A percentile compares a stretch with the other conserved stretches of the same genome.
Evolutionary conservation across 2,888 invertebrate species (phyloP).

Genomic region (Spicauda simplicius): DNA sequence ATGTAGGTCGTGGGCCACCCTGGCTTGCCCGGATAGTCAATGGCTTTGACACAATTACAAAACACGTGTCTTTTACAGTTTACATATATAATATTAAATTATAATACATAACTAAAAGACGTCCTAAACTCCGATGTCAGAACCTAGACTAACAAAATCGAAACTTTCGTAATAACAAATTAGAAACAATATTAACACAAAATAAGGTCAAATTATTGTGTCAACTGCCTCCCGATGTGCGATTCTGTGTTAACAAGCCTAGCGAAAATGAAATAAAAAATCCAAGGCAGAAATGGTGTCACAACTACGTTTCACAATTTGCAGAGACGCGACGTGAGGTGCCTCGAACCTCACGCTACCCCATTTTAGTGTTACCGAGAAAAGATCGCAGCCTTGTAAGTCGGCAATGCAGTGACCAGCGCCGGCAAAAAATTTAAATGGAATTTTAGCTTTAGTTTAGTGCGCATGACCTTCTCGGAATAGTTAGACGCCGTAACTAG

Average conservation of each 20-base stretch:
- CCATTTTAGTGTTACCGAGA: constrained; percentile 38
- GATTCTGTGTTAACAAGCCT: neutral
- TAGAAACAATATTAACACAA: neutral
- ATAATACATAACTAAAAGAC: no score
- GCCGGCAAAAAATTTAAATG: constrained; percentile 70
- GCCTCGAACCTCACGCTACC: constrained; percentile 32
- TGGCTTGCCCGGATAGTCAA: no score
- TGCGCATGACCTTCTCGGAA: constrained; percentile 82
- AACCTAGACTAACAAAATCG: no score
- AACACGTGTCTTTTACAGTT: no score
- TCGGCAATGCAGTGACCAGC: constrained; percentile 46
- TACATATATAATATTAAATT: no score
- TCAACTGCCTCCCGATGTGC: neutral
- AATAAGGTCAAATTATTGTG: neutral
- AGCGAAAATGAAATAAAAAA: neutral
- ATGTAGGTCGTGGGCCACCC: no score
- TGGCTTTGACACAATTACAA: no score
- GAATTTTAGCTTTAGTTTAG: constrained; percentile 72
- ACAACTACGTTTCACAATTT: constrained; percentile 18
- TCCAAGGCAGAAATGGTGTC: constrained; percentile 4
- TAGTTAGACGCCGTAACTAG: constrained; percentile 62
- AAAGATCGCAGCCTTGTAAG: constrained; percentile 41
- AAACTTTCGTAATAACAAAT: neutral
- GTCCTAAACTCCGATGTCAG: no score
- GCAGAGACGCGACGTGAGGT: constrained; percentile 3